Evolutionary conservation across 1,140 invertebrate species (phyloP).

Genomic region (Pygmarrhopalites habei): DNA sequence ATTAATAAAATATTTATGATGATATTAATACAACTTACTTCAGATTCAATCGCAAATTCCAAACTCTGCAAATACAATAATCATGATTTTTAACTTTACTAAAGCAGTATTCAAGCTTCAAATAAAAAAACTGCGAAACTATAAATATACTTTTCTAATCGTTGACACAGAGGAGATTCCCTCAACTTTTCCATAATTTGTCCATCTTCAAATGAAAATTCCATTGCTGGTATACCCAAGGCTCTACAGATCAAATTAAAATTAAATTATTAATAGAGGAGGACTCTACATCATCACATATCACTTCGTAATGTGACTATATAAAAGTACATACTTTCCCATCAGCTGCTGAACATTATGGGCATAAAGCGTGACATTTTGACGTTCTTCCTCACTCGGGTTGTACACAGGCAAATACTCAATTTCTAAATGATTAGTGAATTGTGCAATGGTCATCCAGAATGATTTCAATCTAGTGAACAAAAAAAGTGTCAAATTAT

Average conservation of each 20-base stretch:
- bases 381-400: slow-evolving; percentile 76
- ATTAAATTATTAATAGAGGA: slow-evolving; percentile 21
- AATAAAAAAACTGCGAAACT: too few relatives aligned
- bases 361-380: slow-evolving; percentile 81
- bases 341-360: slow-evolving; percentile 82
- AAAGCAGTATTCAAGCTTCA: too few relatives aligned
- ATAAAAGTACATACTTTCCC: slow-evolving; percentile 66
- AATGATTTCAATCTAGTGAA: slow-evolving; percentile 65
- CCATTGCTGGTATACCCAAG: slow-evolving; percentile 71
- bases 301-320: background rate
- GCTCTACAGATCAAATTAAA: slow-evolving; percentile 53
- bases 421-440: slow-evolving; percentile 83
- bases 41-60: slow-evolving; percentile 7
- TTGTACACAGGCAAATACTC: slow-evolving; percentile 89
- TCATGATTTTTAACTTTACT: too few relatives aligned
- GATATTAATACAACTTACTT: too few relatives aligned
- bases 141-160: background rate
- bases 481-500: slow-evolving; percentile 15
- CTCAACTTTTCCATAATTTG: slow-evolving; percentile 10
- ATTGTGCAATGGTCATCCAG: slow-evolving; percentile 84
- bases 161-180: background rate
- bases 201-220: slow-evolving; percentile 82
- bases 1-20: too few relatives aligned
- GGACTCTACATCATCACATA: background rate
- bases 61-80: too few relatives aligned